Base-by-base conservation (phyloP, 1,140 invertebrate genomes). In the Bilobella aurantiaca region DNA sequence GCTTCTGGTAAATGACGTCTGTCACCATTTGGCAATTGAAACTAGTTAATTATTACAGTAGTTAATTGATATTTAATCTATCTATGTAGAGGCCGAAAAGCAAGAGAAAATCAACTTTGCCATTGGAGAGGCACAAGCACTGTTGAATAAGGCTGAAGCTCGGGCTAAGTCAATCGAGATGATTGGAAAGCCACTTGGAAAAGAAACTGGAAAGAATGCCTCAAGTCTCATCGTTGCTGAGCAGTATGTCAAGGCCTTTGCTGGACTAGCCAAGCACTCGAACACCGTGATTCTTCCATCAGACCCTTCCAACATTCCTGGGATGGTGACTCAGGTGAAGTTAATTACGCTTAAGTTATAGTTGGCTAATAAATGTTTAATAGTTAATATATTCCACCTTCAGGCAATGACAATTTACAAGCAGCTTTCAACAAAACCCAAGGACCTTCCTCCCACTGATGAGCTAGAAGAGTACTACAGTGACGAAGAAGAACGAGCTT, bases 251-350 rank as follows among this genome's bases (percentile, higher is more conserved):
- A 77, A 82, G 29, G 95, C 95, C 16, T 98, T 98, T 78, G 83
- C 90, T 74, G 89, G 96, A 74, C 77, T 99, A 60, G 96, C 96
- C 0, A 90, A 93, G 77, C 87, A 86, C 32, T 91, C 87, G 72
- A 99, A 98, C 77, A 99, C 96, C 0, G 77, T 99, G 27, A 91
- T 99, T 69, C 77, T 99, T 49, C 95, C 96, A 0, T 83, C 87
- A 2, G 95, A 98, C 79, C 85, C 88, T 12, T 86, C 87, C 8
- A 93, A 99, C 79, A 84, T 96, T 1, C 83, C 88, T 14, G 83
- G 81, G 70, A 81, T 93, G 74, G 91, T 96, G 34, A 82, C 87
- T 34, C 91, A 95, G 84, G 91, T 88, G 28, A 32, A 3, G 31
- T 27, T 21, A 5, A 30, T 25, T 25, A 3, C 16, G 28, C 31